Base-by-base conservation (phyloP, 2,888 invertebrate species). In the Gymnocheta viridis region DNA sequence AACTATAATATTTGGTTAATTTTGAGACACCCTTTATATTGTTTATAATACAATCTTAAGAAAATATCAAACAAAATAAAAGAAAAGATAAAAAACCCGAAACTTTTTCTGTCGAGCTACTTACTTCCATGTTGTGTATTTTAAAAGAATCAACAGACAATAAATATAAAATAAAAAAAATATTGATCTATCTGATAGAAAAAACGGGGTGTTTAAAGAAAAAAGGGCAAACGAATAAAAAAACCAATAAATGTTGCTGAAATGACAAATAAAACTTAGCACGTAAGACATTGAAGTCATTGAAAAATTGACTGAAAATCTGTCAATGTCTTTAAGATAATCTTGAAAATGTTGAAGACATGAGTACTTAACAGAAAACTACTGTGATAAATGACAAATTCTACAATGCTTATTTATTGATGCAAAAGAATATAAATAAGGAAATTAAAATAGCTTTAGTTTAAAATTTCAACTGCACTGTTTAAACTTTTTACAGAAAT, bases 251-350 rank as follows among this genome's bases (percentile, higher is more conserved):
- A 66, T 41, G 62, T 72, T 82, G 64, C 64, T 54, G 54, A 62
- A 82, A 74, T 78, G 78, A 73, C 82, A 79, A 78, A 69, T 69
- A 69, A 62, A 82, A 82, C 54, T 78, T 74, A 67, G 58, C 82
- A 74, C 82, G 56, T 79, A 74, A 56, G 19, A 69, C 32, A 38
- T 27, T 14, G 27, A 72, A 77, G 72, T 73, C 82, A 74, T 60
- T 79, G 82, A 82, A 74, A 82, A 82, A 82, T 82, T 82, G 64
- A 27, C 74, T 74, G 62, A 10, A 74, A 74, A 82, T 82, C 69
- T 79, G 69, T 82, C 82, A 82, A 79, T 56, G 82, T 78, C 82
- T 73, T 72, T 60, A 19, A 67, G 72, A 78, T 69, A 60, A 81
- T 67, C 73, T 58, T 27, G 41, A 32, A 24, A 74, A 67, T 69